phyloP scores from a whole-genome alignment of 30 jellyfish, hydroid and myxozoan species.

The Rhopilema esculentum region DNA sequence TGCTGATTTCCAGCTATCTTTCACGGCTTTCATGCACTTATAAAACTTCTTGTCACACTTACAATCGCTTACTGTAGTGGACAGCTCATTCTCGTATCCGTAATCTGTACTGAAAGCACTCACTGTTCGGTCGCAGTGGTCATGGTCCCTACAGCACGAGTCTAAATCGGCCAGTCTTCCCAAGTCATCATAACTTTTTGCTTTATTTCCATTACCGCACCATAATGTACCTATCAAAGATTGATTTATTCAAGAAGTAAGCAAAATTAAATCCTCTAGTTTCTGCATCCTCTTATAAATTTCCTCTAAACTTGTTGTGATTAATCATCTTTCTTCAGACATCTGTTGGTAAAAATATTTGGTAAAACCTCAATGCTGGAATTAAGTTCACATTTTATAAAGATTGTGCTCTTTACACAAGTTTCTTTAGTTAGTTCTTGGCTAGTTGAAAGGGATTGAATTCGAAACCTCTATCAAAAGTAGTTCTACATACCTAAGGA shows the following conservation, averaged over 20 bases:
- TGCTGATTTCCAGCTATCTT: constrained; percentile 14
- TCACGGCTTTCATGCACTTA: constrained; percentile 44
- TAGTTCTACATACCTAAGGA: too few species aligned
- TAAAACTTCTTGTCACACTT: constrained; percentile 37
- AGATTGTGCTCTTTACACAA: too few species aligned
- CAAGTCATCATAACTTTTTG: constrained; percentile 26
- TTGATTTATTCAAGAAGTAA: neutral
- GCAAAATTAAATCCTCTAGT: neutral
- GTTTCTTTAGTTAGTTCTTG: too few species aligned
- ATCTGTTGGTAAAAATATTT: too few species aligned
- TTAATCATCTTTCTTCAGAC: too few species aligned
- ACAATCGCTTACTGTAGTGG: constrained; percentile 42
- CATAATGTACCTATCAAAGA: constrained; percentile 39
- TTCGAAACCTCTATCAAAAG: too few species aligned
- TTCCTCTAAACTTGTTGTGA: too few species aligned
- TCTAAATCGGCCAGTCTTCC: constrained; percentile 50
- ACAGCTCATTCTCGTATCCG: constrained; percentile 17
- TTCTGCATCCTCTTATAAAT: too few species aligned
- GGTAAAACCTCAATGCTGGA: too few species aligned
- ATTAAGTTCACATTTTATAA: too few species aligned
- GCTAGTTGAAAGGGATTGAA: too few species aligned
- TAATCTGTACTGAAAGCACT: neutral
- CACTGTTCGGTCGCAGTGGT: constrained; percentile 18
- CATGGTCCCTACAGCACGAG: constrained; percentile 46
- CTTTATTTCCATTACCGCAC: constrained; percentile 53